Conservation (phyloP, 2,888 invertebrate species). For the Pyrrhia umbra region DNA sequence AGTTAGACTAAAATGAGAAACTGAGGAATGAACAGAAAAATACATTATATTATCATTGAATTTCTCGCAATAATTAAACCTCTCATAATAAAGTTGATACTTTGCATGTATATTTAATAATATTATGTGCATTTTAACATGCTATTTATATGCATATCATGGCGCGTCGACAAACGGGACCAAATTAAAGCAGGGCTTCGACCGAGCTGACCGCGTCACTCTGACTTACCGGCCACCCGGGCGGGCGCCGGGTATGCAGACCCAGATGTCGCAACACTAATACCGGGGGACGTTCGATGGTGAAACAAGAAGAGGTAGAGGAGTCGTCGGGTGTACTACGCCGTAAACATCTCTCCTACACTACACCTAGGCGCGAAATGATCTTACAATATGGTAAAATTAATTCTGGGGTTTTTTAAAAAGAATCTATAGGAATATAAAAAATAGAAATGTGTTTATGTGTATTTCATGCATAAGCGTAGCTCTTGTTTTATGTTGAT, state of each 20-base stretch:
- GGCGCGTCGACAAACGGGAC: constrained; percentile 13
- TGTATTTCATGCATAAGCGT: no score
- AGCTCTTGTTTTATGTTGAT: no score
- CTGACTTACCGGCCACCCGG: constrained; percentile 5
- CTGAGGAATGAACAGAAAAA: background rate
- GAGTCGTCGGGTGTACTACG: background rate
- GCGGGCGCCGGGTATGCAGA: constrained; percentile 1
- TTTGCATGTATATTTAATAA: constrained; percentile 31
- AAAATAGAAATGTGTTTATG: no score
- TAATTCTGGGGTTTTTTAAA: no score
- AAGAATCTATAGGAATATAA: no score
- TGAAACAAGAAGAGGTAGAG: background rate
- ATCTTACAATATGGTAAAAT: background rate
- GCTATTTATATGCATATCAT: constrained; percentile 51
- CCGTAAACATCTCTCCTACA: background rate
- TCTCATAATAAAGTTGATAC: constrained; percentile 1
- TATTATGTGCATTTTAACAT: constrained; percentile 45
- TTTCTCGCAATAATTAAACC: constrained; percentile 19
- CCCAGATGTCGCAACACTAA: constrained; percentile 45
- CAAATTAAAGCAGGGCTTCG: constrained; percentile 44
- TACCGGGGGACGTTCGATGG: constrained; percentile 29
- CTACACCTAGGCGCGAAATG: background rate
- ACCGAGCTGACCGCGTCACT: constrained; percentile 34
- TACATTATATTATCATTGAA: background rate
- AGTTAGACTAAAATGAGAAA: background rate